Percentiles rank a stretch among this genome's conserved stretches.
Evolutionary conservation across 2,113 vertebrate species (phyloP).

Genomic region (Gopherus flavomarginatus): DNA sequence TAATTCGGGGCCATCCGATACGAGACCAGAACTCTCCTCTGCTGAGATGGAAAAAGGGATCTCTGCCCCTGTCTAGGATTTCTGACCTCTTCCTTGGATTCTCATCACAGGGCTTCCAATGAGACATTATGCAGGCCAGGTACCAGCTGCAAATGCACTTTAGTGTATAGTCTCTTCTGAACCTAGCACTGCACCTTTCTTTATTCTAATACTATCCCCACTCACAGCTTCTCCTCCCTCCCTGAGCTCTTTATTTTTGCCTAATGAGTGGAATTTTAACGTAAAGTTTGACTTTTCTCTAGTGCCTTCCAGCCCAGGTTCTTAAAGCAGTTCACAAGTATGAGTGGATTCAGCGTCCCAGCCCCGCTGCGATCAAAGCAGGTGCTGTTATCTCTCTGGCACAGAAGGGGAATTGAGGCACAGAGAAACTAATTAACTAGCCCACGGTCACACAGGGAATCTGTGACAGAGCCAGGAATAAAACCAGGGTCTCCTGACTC

Average conservation of each 20-base stretch:
- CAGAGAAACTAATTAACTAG: not conserved
- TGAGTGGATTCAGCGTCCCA: not conserved
- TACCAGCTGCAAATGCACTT: not conserved
- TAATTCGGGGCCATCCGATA: slow-evolving; percentile 43
- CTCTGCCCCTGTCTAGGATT: not conserved
- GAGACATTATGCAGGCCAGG: not conserved
- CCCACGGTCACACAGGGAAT: not conserved
- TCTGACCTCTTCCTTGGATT: not conserved
- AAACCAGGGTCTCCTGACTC: not conserved
- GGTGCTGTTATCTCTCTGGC: not conserved
- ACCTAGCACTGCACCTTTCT: slow-evolving; percentile 61
- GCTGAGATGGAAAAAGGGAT: not conserved
- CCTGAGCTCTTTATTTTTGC: not conserved
- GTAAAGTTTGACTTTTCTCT: not conserved
- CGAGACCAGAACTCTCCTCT: not conserved
- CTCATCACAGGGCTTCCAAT: not conserved
- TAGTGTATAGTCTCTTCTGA: slow-evolving; percentile 9
- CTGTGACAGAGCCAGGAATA: not conserved
- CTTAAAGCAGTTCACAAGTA: not conserved
- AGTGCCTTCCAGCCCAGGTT: not conserved
- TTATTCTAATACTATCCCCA: not conserved
- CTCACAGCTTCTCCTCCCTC: not conserved
- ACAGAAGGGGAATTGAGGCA: not conserved
- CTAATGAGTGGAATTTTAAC: not conserved
- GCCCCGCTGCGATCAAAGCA: not conserved